These are phyloP conservation scores for Cantharis flavilabris DNA, from an alignment of 2,888 invertebrate species.

Conservation along the genomic window DNA sequence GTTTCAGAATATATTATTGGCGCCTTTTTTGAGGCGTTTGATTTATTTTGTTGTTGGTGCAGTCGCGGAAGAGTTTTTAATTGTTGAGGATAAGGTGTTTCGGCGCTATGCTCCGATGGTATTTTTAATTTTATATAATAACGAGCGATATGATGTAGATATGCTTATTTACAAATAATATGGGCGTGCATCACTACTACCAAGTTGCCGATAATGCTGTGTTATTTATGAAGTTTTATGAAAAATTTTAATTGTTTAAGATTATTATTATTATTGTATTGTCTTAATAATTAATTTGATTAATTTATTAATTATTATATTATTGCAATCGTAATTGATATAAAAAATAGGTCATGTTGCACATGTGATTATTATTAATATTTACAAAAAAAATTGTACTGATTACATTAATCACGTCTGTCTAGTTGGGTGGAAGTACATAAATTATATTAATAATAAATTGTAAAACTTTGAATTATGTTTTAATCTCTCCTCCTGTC, in stretches of 20 bases:
- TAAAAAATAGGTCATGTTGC: constrained; percentile 55
- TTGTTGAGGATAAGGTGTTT: neutral
- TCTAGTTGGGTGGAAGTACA: constrained; percentile 58
- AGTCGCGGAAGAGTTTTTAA: neutral
- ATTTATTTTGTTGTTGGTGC: neutral
- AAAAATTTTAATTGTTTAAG: constrained; percentile 28
- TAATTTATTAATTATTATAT: constrained; percentile 44
- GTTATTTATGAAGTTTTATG: constrained; percentile 10
- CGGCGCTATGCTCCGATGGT: neutral
- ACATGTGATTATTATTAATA: constrained; percentile 57
- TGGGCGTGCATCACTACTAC: neutral
- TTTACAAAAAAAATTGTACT: constrained; percentile 47
- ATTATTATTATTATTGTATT: constrained; percentile 39
- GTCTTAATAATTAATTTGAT: constrained; percentile 24
- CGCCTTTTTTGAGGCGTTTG: neutral
- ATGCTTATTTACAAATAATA: neutral
- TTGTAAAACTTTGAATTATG: neutral
- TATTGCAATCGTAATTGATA: constrained; percentile 48
- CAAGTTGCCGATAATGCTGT: neutral
- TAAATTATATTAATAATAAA: constrained; percentile 50
- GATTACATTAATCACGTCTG: constrained; percentile 63
- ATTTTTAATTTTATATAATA: neutral
- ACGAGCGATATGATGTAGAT: neutral
- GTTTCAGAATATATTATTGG: neutral
- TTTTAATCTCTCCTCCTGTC: neutral